Conservation (phyloP, 92 coral and sea anemone species). For the Meandrina meandrites region DNA sequence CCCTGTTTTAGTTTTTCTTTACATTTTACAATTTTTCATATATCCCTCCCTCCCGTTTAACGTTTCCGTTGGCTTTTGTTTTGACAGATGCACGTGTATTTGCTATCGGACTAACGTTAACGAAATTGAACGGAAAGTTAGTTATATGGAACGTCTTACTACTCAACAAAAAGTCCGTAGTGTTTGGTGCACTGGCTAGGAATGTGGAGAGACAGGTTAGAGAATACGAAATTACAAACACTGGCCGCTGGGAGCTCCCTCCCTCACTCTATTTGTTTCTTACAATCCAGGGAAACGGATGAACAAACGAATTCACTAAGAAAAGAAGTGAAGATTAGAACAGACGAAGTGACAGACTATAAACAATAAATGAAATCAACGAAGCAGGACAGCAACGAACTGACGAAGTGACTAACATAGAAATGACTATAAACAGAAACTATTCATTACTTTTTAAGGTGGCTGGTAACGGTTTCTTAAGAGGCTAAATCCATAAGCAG, state of each 20-base stretch:
- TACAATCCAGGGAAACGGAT: too few species aligned
- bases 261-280: background rate
- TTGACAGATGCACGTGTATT: conserved; percentile 4
- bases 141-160: conserved; percentile 12
- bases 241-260: background rate
- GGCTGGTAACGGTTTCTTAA: too few species aligned
- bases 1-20: too few species aligned
- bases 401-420: too few species aligned
- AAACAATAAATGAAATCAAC: too few species aligned
- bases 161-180: background rate
- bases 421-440: too few species aligned
- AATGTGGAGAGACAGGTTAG: conserved; percentile 23
- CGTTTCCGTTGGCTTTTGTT: background rate
- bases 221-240: background rate
- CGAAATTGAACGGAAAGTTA: background rate
- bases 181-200: conserved; percentile 30
- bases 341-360: too few species aligned
- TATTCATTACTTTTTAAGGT: too few species aligned
- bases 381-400: too few species aligned
- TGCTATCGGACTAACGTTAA: background rate
- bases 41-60: too few species aligned
- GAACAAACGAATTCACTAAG: background rate
- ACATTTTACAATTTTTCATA: too few species aligned
- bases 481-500: background rate
- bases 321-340: background rate